These are phyloP conservation scores for Corvus moneduloides DNA, from an alignment of 2,113 vertebrate genomes.

Conservation along the genomic window DNA sequence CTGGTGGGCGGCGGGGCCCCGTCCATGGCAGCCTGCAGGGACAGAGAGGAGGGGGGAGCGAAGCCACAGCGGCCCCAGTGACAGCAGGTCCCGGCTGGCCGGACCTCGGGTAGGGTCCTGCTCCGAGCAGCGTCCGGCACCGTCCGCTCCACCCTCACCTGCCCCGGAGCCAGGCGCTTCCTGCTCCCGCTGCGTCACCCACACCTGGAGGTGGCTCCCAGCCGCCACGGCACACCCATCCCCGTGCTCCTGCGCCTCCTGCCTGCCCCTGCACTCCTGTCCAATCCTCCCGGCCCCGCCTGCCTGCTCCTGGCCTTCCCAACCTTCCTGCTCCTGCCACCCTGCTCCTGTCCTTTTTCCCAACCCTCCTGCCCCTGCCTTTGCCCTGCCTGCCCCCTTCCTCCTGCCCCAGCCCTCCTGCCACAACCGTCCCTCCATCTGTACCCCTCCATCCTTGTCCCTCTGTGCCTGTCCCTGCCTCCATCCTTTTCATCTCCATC, in stretches of 20 bases:
- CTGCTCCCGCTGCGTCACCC: background rate
- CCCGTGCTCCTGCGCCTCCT: background rate
- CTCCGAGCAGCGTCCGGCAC: background rate
- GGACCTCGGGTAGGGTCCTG: background rate
- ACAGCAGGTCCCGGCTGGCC: background rate
- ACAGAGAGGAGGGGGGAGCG: background rate
- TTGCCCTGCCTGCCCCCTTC: no score
- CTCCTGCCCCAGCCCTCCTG: background rate
- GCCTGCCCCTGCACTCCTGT: background rate
- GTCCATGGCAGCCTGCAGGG: slow-evolving; percentile 76
- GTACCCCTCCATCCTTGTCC: background rate
- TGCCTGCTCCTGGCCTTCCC: background rate
- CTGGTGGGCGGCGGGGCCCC: background rate
- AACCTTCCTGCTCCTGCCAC: background rate
- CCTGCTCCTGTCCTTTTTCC: background rate
- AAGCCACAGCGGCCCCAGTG: background rate
- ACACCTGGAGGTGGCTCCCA: background rate
- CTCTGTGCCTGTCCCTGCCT: background rate
- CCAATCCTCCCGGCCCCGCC: background rate
- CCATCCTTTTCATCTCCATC: background rate
- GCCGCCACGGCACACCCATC: background rate
- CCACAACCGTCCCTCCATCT: background rate
- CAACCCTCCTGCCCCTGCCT: background rate
- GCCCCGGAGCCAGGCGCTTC: background rate
- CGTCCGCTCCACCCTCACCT: background rate